Conservation (phyloP, 2,888 invertebrate genomes). For the Tholera decimalis region DNA sequence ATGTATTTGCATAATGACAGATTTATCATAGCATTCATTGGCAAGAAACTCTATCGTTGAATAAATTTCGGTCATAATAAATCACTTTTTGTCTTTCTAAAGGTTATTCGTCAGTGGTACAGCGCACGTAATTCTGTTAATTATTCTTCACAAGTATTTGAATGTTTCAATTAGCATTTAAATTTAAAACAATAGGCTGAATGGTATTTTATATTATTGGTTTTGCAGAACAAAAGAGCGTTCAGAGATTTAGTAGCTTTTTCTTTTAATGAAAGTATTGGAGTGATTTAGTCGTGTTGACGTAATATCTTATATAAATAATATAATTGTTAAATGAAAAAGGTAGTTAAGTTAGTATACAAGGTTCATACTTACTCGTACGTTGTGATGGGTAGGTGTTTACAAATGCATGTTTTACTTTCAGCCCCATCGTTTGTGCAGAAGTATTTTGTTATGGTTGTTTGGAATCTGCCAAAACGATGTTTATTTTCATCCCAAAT, state of each 20-base stretch:
- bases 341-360: not conserved
- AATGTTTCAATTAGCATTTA: not conserved
- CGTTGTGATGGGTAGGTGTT: no score
- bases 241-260: constrained; percentile 5
- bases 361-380: not conserved
- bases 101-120: constrained; percentile 22
- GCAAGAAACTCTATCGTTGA: constrained; percentile 33
- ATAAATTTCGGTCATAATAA: constrained; percentile 27
- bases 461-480: not conserved
- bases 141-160: not conserved
- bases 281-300: not conserved
- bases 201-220: no score
- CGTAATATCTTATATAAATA: no score
- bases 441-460: not conserved
- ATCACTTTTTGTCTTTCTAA: constrained; percentile 32
- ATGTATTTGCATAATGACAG: constrained; percentile 49
- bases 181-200: constrained; percentile 1
- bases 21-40: constrained; percentile 46
- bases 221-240: constrained; percentile 5
- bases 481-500: not conserved
- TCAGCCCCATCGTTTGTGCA: not conserved
- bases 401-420: not conserved
- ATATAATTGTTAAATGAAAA: not conserved
- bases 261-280: constrained; percentile 9
- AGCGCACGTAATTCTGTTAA: constrained; percentile 1